Base-by-base conservation (phyloP, 2,888 invertebrate species). In the Enchytraeus crypticus region DNA sequence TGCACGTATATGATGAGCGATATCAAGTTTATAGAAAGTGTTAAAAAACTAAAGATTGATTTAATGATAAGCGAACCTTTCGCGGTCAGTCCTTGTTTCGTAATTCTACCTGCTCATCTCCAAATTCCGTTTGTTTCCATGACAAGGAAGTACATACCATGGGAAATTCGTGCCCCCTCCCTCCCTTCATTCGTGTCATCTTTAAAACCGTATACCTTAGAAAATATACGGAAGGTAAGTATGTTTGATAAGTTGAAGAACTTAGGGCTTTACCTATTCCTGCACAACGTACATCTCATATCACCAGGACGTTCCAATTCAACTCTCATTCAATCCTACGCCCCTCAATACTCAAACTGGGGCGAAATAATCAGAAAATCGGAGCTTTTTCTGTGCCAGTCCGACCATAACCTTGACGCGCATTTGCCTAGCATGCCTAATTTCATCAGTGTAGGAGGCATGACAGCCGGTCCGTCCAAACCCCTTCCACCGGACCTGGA, bases 351-450 rank as follows among this genome's bases (percentile, higher is more conserved):
- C 21, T 30, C 46, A 2, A 29, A 51, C 4, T 57, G 53, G 53
- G 18, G 18, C 11, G 51, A 61, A 23, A 45, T 68, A 8, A 29
- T 60, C 0, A 51, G 38, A 4, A 27, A 59, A 21, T 62, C 69
- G 3, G 57, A 59, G 45, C 26, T 70, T 53, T 66, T 63, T 57
- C 47, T 71, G 5, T 27, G 62, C 5, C 68, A 67, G 5, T 14
- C 30, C 2, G 70, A 72, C 34, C 51, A 56, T 29, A 51, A 69
- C 1, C 53, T 72, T 27, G 64, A 65, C 53, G 67, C 61, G 34
- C 68, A 68, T 1, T 27, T 53, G 2, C 66, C 69, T 2, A 8
- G 46, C 5, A 53, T 68, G 53, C 69, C 69, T 5, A 68, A 71
- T 51, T 46, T 64, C 5, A 65, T 66, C 8, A 45, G 47, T n/a